Conservation (phyloP, 2,113 vertebrate genomes). For the Eolophus roseicapilla region DNA sequence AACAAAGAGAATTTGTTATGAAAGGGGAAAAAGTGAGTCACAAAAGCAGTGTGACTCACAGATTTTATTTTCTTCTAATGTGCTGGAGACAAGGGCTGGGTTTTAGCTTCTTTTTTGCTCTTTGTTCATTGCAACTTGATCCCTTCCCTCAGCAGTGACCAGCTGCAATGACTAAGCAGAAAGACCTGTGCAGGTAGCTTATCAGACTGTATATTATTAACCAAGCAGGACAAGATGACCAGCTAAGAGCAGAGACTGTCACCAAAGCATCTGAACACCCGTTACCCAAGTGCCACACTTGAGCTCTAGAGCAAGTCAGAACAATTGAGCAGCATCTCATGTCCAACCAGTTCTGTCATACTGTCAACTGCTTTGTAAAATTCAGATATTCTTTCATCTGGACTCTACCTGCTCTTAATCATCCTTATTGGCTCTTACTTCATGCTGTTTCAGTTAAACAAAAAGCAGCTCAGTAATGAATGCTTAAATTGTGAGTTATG, state of each 20-base stretch:
- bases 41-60: neutral
- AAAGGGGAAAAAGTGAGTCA: neutral
- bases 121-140: neutral
- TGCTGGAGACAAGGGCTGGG: neutral
- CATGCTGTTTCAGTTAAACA: neutral
- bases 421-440: neutral
- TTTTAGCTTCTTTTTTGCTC: neutral
- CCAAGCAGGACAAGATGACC: neutral
- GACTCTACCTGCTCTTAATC: neutral
- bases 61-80: neutral
- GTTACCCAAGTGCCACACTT: accelerated
- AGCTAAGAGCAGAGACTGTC: neutral
- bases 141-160: neutral
- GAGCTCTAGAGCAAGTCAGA: neutral
- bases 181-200: neutral
- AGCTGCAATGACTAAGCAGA: neutral
- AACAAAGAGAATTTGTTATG: neutral
- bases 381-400: neutral
- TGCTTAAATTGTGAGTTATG: neutral
- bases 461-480: neutral
- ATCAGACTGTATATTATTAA: neutral
- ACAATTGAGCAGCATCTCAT: neutral
- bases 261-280: neutral
- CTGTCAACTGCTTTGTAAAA: neutral
- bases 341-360: neutral